Evolutionary conservation across 2,797 vertebrate genomes (phyloP).

Genomic region (Galagoides demidoff): DNA sequence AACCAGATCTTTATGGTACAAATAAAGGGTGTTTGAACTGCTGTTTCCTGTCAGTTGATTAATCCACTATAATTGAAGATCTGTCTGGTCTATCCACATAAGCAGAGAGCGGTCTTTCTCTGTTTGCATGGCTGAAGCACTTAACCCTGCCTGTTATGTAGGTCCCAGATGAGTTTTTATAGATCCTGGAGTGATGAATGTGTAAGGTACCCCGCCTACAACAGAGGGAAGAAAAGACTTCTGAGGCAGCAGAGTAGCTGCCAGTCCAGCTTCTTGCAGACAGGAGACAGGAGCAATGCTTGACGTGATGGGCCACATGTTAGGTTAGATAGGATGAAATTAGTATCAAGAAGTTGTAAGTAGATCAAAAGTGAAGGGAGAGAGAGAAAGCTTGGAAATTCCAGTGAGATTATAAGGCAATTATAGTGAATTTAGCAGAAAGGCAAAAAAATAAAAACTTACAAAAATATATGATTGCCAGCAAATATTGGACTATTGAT

Average conservation of each 20-base stretch:
- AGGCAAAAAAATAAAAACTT: not conserved
- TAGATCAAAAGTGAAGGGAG: constrained; percentile 50
- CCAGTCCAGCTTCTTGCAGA: not conserved
- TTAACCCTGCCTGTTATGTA: not conserved
- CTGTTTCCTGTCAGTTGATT: not conserved
- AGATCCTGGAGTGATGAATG: not conserved
- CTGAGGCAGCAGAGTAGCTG: not conserved
- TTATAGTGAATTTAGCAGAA: not conserved
- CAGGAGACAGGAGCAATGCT: not conserved
- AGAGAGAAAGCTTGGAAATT: constrained; percentile 23
- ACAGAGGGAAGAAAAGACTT: not conserved
- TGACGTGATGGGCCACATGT: not conserved
- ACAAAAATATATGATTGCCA: not conserved
- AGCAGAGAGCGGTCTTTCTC: not conserved
- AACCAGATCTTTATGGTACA: not conserved
- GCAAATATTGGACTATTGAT: constrained; percentile 57
- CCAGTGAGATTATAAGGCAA: constrained; percentile 26
- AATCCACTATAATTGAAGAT: not conserved
- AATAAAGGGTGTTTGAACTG: not conserved
- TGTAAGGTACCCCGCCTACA: not conserved
- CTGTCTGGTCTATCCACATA: not conserved
- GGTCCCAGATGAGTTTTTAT: not conserved
- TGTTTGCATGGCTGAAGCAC: not conserved
- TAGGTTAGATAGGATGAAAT: constrained; percentile 21
- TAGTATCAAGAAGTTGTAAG: constrained; percentile 13